Base-by-base conservation (phyloP, 2,888 invertebrate genomes). In the Stictocephala bisonia region DNA sequence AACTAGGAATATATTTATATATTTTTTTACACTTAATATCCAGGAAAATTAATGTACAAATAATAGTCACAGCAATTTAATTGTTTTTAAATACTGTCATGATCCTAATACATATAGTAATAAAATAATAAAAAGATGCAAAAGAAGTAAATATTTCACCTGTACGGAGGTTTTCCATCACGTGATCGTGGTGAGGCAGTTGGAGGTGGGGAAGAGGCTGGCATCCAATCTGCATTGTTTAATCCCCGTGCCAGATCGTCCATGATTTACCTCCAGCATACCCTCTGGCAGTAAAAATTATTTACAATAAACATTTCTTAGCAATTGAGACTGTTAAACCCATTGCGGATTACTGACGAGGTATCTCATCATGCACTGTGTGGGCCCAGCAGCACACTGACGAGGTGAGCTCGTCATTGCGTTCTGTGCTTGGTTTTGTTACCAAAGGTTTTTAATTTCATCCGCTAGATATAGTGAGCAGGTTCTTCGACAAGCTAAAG, bases 141-240 rank as follows among this genome's bases (percentile, higher is more conserved):
- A n/a, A n/a, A n/a, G n/a, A n/a, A n/a, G n/a, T n/a, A 7, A 15
- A 82, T 82, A 74, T 58, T 79, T 79, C 85, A 87, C 88, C 87
- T 88, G 84, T 88, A 88, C 6, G 88, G 87, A 76, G 88, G 88
- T 81, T 88, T 88, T 3, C 87, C 86, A 79, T 87, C 87, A 81
- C 87, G 86, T 9, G 78, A 75, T 18, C 78, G 76, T 15, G 76
- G 75, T n/a, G 77, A 74, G 15, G 56, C 29, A 15, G 71, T 71
- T 41, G 35, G 75, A 50, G 66, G 76, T 68, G 58, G 74, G 15
- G 70, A 48, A 31, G 53, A 40, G 40, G 71, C 53, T 64, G 84
- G 84, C 77, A 86, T 83, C 86, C 86, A 86, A 79, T 86, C 86
- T 82, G 86, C 84, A 73, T 84, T 83, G 75, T 85, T 86, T 73